These are phyloP conservation scores for Cherax quadricarinatus DNA, from an alignment of 1,140 invertebrate species.

Conservation along the genomic window DNA sequence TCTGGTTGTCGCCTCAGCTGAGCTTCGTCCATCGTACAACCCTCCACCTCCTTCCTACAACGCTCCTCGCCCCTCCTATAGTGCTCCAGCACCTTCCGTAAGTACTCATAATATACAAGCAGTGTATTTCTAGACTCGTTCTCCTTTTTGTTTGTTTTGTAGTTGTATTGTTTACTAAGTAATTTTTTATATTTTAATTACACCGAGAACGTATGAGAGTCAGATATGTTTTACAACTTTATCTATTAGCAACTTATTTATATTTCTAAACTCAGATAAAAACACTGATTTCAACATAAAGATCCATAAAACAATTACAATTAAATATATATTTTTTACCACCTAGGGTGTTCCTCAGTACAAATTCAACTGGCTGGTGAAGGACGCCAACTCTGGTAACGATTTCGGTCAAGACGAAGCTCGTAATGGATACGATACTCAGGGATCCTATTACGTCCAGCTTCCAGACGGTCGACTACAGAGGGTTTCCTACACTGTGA, in stretches of 20 bases:
- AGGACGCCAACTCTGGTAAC: neutral
- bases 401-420: neutral
- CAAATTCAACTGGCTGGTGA: neutral
- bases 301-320: too few species aligned
- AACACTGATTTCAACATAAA: too few species aligned
- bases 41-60: conserved; percentile 13
- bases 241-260: neutral
- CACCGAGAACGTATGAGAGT: neutral
- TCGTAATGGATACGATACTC: conserved; percentile 15
- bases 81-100: neutral
- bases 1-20: neutral
- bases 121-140: neutral
- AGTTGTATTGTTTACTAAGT: neutral
- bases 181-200: neutral
- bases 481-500: conserved; percentile 20
- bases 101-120: neutral
- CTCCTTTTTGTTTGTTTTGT: neutral
- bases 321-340: neutral
- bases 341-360: neutral
- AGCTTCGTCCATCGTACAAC: neutral
- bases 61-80: neutral
- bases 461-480: neutral
- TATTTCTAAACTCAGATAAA: too few species aligned
- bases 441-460: conserved; percentile 2
- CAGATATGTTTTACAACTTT: neutral